A percentile compares a stretch with the other conserved stretches of the same genome.
Evolutionary conservation across 2,797 vertebrate genomes (phyloP).

Genomic region (Streptopelia turtur): DNA sequence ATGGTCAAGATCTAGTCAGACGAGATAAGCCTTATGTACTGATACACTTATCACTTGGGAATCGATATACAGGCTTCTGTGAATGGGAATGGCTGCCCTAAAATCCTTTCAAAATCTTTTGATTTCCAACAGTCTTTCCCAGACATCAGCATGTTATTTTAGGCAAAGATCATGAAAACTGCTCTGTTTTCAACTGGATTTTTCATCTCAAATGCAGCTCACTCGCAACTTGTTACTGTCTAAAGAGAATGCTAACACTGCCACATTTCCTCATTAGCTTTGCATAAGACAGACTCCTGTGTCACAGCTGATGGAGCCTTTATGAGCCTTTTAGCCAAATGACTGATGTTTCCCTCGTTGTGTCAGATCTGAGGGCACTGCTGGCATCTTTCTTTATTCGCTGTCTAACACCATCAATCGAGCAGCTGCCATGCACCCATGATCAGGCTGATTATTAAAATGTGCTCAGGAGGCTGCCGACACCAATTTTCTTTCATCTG

Average conservation of each 20-base stretch:
- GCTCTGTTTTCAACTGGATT: constrained; percentile 50
- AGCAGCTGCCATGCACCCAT: constrained; percentile 79
- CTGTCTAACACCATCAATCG: constrained; percentile 81
- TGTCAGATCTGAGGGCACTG: constrained; percentile 81
- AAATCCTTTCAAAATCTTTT: not conserved
- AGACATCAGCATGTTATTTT: constrained; percentile 44
- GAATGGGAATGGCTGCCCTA: not conserved
- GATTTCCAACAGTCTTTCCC: constrained; percentile 40
- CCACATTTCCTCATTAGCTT: constrained; percentile 82
- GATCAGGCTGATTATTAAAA: constrained; percentile 83
- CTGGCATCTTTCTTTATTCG: constrained; percentile 81
- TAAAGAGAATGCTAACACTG: constrained; percentile 72
- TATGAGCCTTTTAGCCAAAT: constrained; percentile 83
- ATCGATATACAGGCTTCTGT: not conserved
- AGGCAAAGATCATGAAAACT: constrained; percentile 24
- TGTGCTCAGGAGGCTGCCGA: constrained; percentile 77
- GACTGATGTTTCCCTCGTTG: constrained; percentile 82
- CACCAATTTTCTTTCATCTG: constrained; percentile 77
- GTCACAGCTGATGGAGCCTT: constrained; percentile 81
- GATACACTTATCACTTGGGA: not conserved
- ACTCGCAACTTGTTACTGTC: constrained; percentile 75
- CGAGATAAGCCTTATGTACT: not conserved
- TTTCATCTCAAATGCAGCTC: constrained; percentile 74
- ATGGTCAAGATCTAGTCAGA: not conserved
- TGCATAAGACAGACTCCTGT: constrained; percentile 75